phyloP scores from a whole-genome alignment of 2,888 invertebrate genomes.

The Acholoe squamosa region DNA sequence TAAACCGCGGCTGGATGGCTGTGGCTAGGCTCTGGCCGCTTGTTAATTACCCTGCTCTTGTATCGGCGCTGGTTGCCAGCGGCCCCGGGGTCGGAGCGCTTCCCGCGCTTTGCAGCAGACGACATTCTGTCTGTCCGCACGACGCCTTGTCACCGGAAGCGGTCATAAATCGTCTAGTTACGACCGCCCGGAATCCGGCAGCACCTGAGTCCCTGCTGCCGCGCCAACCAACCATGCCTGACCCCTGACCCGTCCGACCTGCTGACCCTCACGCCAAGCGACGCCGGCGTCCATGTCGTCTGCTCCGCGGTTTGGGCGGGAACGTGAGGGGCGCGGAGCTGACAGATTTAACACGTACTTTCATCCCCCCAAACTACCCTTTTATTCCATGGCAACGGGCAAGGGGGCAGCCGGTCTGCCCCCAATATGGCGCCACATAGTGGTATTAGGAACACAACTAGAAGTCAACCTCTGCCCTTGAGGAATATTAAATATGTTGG shows the following conservation, averaged over 20 bases:
- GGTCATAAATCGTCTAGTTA: conserved; percentile 48
- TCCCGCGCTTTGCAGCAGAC: conserved; percentile 28
- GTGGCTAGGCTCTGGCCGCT: neutral
- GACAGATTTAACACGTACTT: conserved; percentile 59
- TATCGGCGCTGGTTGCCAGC: conserved; percentile 8
- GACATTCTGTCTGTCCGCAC: conserved; percentile 37
- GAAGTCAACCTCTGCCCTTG: conserved; percentile 32
- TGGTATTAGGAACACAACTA: conserved; percentile 31
- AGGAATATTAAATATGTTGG: conserved; percentile 24
- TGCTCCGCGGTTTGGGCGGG: conserved; percentile 24
- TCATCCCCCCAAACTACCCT: neutral
- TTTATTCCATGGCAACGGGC: conserved; percentile 2
- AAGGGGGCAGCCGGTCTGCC: neutral
- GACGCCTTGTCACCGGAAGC: conserved; percentile 40
- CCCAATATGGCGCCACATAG: conserved; percentile 24
- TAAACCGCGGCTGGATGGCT: conserved; percentile 43
- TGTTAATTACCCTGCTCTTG: conserved; percentile 46
- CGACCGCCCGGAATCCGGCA: conserved; percentile 22
- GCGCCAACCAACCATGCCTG: conserved; percentile 33
- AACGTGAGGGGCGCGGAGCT: neutral
- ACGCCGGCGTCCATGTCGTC: conserved; percentile 39
- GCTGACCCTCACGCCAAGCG: neutral
- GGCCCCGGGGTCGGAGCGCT: neutral
- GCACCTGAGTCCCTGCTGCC: conserved; percentile 50
- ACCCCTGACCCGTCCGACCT: conserved; percentile 13